phyloP scores from a whole-genome alignment of 2,113 vertebrate species.

The Prionailurus bengalensis region DNA sequence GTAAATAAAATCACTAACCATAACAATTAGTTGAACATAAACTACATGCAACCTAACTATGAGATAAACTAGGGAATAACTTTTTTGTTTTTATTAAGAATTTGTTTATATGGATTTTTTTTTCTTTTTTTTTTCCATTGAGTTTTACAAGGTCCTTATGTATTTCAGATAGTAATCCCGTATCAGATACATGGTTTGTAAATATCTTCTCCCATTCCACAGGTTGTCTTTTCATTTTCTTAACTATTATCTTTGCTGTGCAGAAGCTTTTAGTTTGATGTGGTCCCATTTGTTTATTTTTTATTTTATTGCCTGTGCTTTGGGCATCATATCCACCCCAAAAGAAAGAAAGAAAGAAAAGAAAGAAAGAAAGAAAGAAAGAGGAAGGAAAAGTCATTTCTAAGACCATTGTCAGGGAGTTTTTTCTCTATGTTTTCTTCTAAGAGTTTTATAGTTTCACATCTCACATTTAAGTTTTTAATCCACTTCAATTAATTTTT shows the following conservation, averaged over 20 bases:
- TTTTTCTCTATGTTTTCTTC: not conserved
- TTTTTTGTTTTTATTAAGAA: not conserved
- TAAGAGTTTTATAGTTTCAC: not conserved
- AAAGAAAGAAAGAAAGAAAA: too few relatives aligned
- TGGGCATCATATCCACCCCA: not conserved
- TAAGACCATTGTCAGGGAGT: not conserved
- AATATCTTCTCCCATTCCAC: not conserved
- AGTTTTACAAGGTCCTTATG: not conserved
- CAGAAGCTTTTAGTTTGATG: not conserved
- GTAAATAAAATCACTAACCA: not conserved
- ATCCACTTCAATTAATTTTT: not conserved
- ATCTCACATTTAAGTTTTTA: not conserved
- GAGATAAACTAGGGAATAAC: not conserved
- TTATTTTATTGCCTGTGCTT: not conserved
- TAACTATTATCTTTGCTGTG: not conserved
- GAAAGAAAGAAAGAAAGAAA: not conserved
- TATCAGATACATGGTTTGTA: not conserved
- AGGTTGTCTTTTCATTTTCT: not conserved
- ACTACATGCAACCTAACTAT: not conserved
- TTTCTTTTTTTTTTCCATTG: not conserved
- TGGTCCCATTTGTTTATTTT: not conserved
- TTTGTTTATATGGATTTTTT: not conserved
- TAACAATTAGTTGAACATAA: not conserved
- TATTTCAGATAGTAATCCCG: not conserved
- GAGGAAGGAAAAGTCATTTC: not conserved